phyloP scores from a whole-genome alignment of 2,888 invertebrate species.

The Cartodere bifasciata region DNA sequence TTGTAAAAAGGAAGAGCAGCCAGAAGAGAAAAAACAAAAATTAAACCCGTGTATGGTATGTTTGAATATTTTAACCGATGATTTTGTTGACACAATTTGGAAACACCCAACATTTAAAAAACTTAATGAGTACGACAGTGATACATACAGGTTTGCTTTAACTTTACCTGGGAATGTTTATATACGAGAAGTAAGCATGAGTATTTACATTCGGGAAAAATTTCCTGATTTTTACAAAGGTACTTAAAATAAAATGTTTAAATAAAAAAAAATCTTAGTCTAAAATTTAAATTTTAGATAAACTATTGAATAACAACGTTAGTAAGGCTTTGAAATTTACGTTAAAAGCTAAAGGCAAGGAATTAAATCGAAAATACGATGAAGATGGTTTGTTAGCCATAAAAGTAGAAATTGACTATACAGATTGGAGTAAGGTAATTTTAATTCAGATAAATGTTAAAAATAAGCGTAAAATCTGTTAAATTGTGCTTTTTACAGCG shows the following conservation, averaged over 20 bases:
- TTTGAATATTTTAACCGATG: conserved; percentile 55
- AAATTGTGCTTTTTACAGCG: no score
- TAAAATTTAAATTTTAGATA: conserved; percentile 11
- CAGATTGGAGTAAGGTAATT: conserved; percentile 33
- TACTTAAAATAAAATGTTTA: conserved; percentile 19
- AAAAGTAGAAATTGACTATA: conserved; percentile 36
- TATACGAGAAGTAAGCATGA: conserved; percentile 53
- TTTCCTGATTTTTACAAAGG: conserved; percentile 37
- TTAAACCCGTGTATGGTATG: conserved; percentile 52
- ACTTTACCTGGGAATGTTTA: conserved; percentile 56
- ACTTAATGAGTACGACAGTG: conserved; percentile 46
- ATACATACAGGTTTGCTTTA: conserved; percentile 54
- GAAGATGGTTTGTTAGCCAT: no score
- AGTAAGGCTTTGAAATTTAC: conserved; percentile 14
- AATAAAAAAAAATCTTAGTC: conserved; percentile 1
- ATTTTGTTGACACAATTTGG: conserved; percentile 39
- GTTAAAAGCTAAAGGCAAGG: conserved; percentile 11
- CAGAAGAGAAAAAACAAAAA: conserved; percentile 35
- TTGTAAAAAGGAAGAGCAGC: conserved; percentile 1
- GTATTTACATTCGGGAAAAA: conserved; percentile 42
- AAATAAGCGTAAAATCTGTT: no score
- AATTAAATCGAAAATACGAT: conserved; percentile 15
- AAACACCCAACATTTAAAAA: conserved; percentile 39
- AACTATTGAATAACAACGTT: conserved; percentile 29
- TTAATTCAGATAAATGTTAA: conserved; percentile 33